Conservation (phyloP, 2,888 invertebrate genomes). For the Andrena marginata region DNA sequence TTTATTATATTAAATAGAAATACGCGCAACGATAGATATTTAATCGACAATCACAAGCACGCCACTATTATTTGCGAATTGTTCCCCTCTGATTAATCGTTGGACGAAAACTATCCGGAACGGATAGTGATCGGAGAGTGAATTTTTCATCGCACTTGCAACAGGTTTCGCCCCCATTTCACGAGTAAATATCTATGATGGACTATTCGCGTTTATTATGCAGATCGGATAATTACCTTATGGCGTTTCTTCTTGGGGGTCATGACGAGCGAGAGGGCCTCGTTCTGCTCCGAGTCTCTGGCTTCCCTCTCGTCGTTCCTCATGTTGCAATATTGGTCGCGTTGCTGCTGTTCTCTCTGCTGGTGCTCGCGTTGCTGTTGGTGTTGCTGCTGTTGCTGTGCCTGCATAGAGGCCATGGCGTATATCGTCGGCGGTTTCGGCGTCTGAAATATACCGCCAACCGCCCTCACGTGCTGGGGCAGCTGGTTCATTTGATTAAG, state of each 20-base stretch:
- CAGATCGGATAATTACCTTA: slow-evolving; percentile 87
- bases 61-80: no score
- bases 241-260: slow-evolving; percentile 98
- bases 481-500: slow-evolving; percentile 87
- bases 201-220: neutral
- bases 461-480: slow-evolving; percentile 89
- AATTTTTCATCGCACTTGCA: neutral
- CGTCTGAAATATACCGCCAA: slow-evolving; percentile 92
- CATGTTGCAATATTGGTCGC: slow-evolving; percentile 81
- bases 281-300: slow-evolving; percentile 94
- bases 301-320: slow-evolving; percentile 82
- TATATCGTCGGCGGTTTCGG: slow-evolving; percentile 90
- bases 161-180: neutral
- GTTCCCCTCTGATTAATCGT: no score
- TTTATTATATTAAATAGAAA: neutral
- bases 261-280: slow-evolving; percentile 97
- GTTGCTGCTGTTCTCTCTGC: slow-evolving; percentile 81
- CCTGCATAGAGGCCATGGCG: slow-evolving; percentile 85
- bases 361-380: slow-evolving; percentile 79
- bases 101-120: neutral
- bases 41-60: no score
- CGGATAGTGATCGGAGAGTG: neutral
- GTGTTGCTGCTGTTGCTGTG: slow-evolving; percentile 86
- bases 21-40: neutral
- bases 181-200: neutral